Base-by-base conservation (phyloP, 2,888 invertebrate genomes). In the Aphelenchoides bicaudatus region DNA sequence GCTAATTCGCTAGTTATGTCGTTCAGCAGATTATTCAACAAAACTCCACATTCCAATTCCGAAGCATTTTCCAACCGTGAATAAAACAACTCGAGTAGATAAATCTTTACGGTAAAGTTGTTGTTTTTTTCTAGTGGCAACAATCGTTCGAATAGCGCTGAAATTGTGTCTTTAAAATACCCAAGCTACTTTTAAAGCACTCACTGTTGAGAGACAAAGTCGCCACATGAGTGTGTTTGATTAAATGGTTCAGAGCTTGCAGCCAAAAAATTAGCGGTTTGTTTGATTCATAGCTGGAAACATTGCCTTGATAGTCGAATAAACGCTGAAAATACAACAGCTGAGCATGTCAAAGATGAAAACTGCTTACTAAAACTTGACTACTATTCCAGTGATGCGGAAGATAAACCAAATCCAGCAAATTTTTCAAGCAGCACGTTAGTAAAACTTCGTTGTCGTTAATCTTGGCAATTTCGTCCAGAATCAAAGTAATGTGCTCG, bases 311-410 rank as follows among this genome's bases (percentile, higher is more conserved):
- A 63, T 21, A 54, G 29, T 62, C 38, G n/a, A 23, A 30, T n/a
- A 29, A 37, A 13, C 10, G 21, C 62, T 58, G 28, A 3, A 29
- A 63, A n/a, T 25, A 25, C 34, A 59, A 29, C 34, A 1, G 25
- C 28, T n/a, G 34, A 49, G 16, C 21, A 61, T 4, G 21, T 19
- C 23, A 61, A 46, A 10, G 8, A 65, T 46, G 13, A n/a, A n/a
- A n/a, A n/a, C n/a, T n/a, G 53, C 62, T 28, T 39, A 63, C 64
- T 31, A 25, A 25, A 27, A 67, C 31, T 27, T 65, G 61, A 16
- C 49, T 30, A 2, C 4, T 16, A n/a, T 50, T 50, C 65, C 65
- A 65, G 47, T 52, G 59, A 13, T 63, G 56, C 6, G 66, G 56
- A 25, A 48, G 31, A 5, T 52, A 51, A 16, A 66, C 67, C 29